Percentiles rank a stretch among this genome's conserved stretches.
phyloP scores from a whole-genome alignment of 2,888 invertebrate genomes.

The Melanophora roralis region DNA sequence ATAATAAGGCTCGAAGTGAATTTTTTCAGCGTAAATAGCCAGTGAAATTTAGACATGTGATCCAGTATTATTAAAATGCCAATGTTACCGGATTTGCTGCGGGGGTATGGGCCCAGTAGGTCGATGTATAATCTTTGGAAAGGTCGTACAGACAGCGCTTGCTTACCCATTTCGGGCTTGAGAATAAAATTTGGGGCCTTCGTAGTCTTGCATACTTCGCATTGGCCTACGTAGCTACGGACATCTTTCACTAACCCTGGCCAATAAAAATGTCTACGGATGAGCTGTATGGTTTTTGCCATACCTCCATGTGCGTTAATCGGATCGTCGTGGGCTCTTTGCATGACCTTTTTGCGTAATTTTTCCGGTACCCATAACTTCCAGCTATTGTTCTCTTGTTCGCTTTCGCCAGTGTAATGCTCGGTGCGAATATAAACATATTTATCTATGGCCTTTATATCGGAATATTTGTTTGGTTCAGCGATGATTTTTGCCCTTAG shows the following conservation, averaged over 20 bases:
- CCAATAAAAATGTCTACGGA: neutral
- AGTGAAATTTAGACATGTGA: no score
- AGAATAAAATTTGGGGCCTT: neutral
- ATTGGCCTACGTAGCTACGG: neutral
- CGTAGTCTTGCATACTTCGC: no score
- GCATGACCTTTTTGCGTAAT: neutral
- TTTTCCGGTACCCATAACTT: neutral
- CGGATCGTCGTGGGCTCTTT: neutral
- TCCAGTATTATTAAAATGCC: slow-evolving; percentile 13
- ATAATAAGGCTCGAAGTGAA: neutral
- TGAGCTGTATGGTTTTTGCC: neutral
- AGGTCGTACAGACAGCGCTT: slow-evolving; percentile 6
- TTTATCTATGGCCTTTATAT: neutral
- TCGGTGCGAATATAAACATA: neutral
- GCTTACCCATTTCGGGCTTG: slow-evolving; percentile 16
- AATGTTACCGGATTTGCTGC: slow-evolving; percentile 12
- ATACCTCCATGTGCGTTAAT: slow-evolving; percentile 5
- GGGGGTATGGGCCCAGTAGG: slow-evolving; percentile 28
- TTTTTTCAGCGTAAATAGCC: slow-evolving; percentile 22
- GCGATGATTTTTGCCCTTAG: neutral
- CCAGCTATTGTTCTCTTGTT: neutral
- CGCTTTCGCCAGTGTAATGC: neutral
- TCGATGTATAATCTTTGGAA: no score
- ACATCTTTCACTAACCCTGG: neutral
- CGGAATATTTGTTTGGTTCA: neutral